Conservation (phyloP, 2,113 vertebrate species). For the Misgurnus mizolepis region DNA sequence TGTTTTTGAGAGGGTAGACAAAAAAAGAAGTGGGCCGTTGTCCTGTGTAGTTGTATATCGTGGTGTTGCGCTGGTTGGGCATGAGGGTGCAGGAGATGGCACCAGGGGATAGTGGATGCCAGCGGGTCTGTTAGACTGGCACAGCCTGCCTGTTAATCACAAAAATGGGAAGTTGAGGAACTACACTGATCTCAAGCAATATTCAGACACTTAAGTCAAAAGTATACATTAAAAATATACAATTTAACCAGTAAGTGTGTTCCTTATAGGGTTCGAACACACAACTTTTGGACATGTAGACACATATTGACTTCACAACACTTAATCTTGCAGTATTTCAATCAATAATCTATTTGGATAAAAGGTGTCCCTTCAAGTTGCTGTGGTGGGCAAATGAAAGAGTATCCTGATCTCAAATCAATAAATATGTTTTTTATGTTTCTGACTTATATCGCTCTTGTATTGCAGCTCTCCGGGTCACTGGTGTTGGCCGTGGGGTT, state of each 20-base stretch:
- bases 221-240: too few relatives aligned
- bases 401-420: constrained; percentile 14
- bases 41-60: constrained; percentile 28
- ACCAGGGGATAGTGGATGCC: constrained; percentile 61
- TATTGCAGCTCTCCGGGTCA: constrained; percentile 83
- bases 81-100: constrained; percentile 59
- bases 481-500: constrained; percentile 89
- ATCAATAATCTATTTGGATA: constrained; percentile 51
- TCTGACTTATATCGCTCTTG: constrained; percentile 7
- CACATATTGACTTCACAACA: not conserved
- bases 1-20: constrained; percentile 61
- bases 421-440: not conserved
- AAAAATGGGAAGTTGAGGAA: constrained; percentile 43
- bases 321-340: constrained; percentile 49
- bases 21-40: constrained; percentile 63
- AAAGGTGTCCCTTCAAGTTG: constrained; percentile 1
- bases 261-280: too few relatives aligned
- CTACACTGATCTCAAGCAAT: not conserved
- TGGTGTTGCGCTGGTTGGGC: constrained; percentile 51
- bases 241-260: too few relatives aligned
- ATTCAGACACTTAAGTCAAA: too few relatives aligned
- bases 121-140: constrained; percentile 68
- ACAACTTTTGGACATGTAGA: too few relatives aligned
- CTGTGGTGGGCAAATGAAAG: not conserved
- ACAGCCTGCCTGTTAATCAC: constrained; percentile 68